Evolutionary conservation across 2,888 invertebrate genomes (phyloP).

Genomic region (Yponomeuta evonymella): DNA sequence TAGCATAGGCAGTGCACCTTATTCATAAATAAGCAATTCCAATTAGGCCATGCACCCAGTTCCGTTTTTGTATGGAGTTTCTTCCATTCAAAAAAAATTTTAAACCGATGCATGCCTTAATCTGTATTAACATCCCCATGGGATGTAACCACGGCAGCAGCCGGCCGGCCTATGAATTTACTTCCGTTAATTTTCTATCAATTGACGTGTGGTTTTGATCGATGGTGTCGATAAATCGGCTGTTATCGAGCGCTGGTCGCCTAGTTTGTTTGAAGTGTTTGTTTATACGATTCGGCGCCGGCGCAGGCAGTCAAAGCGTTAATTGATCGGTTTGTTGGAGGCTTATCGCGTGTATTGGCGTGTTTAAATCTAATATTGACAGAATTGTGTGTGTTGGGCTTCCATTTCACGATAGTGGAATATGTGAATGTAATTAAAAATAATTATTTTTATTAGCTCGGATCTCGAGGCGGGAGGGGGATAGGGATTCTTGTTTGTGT

Average conservation of each 20-base stretch:
- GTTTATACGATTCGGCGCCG: conserved; percentile 42
- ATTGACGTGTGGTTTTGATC: conserved; percentile 32
- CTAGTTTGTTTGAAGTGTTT: conserved; percentile 43
- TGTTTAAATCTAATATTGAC: not conserved
- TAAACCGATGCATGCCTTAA: no score
- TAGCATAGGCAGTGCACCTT: no score
- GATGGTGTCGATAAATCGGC: conserved; percentile 44
- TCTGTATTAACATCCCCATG: no score
- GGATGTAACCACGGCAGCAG: no score
- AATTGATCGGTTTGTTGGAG: conserved; percentile 42
- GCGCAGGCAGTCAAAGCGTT: conserved; percentile 32
- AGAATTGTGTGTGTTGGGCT: not conserved
- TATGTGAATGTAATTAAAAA: no score
- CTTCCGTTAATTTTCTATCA: not conserved
- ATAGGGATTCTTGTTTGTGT: no score
- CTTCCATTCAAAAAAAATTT: no score
- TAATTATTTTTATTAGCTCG: no score
- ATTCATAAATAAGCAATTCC: no score
- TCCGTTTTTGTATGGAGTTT: no score
- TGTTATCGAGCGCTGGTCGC: conserved; percentile 28
- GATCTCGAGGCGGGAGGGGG: no score
- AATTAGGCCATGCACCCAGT: no score
- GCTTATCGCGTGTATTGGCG: conserved; percentile 3
- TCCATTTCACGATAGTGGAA: not conserved
- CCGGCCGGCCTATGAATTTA: conserved; percentile 1